phyloP scores from a whole-genome alignment of 2,113 vertebrate genomes.

The zebrafish (Danio rerio) region DNA sequence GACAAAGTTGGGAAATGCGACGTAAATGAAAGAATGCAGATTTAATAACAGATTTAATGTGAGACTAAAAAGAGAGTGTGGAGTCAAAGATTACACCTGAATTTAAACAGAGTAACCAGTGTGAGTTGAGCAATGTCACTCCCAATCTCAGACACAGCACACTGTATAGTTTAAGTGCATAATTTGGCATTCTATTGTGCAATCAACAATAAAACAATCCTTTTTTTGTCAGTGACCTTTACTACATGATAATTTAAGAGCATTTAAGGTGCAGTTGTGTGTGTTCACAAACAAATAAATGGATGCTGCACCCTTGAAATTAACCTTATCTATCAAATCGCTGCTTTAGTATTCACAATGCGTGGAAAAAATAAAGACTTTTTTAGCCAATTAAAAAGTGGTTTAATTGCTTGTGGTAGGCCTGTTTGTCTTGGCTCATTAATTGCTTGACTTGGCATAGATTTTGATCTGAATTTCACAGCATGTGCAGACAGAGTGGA shows the following conservation, averaged over 20 bases:
- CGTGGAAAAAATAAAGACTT: slow-evolving; percentile 8
- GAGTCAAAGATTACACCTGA: no score
- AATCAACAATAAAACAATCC: no score
- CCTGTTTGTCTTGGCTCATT: slow-evolving; percentile 48
- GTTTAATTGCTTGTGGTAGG: slow-evolving; percentile 50
- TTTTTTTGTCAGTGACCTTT: neutral
- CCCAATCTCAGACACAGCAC: no score
- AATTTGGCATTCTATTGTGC: no score
- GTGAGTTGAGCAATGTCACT: no score
- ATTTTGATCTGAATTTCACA: slow-evolving; percentile 48
- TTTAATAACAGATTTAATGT: no score
- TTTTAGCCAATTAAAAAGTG: slow-evolving; percentile 53
- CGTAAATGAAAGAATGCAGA: no score
- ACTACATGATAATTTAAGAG: neutral
- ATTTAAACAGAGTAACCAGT: no score
- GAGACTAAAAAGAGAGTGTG: no score
- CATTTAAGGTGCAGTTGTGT: neutral
- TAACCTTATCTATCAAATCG: slow-evolving; percentile 17
- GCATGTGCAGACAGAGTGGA: neutral
- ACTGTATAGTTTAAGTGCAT: no score
- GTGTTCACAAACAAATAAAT: neutral
- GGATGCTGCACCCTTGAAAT: neutral
- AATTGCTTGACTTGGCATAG: slow-evolving; percentile 30
- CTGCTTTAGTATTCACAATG: slow-evolving; percentile 38
- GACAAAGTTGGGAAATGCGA: no score